phyloP scores from a whole-genome alignment of 1,140 invertebrate genomes.

The Drosophila melanica region DNA sequence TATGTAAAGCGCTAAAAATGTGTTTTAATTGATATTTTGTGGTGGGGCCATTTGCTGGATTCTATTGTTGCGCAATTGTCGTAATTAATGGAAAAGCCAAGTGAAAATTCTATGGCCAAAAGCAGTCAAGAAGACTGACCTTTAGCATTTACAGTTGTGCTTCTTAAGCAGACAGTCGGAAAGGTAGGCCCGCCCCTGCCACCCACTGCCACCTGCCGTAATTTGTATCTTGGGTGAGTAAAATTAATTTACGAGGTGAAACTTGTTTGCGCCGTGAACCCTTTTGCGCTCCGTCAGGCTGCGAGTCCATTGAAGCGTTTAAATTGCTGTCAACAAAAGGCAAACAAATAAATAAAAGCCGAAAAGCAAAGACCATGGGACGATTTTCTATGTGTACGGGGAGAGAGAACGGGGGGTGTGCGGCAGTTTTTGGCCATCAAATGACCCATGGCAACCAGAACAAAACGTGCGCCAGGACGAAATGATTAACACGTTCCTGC shows the following conservation, averaged over 20 bases:
- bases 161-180: not conserved
- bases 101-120: conserved; percentile 3
- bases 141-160: conserved; percentile 6
- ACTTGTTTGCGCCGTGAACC: conserved; percentile 72
- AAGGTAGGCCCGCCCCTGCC: not conserved
- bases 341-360: conserved; percentile 80
- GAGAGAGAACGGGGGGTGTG: not conserved
- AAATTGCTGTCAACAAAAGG: conserved; percentile 82
- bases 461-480: conserved; percentile 59
- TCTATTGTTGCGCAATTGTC: conserved; percentile 6
- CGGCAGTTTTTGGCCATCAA: conserved; percentile 40
- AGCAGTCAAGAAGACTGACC: not conserved
- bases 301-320: conserved; percentile 76
- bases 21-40: conserved; percentile 46
- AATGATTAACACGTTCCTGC: conserved; percentile 73
- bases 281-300: conserved; percentile 61
- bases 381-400: no score
- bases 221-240: conserved; percentile 66
- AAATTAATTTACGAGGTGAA: conserved; percentile 81
- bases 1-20: conserved; percentile 14
- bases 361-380: conserved; percentile 1
- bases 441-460: conserved; percentile 65
- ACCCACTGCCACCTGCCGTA: conserved; percentile 10
- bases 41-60: conserved; percentile 7
- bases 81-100: conserved; percentile 21